Conservation (phyloP, 2,888 invertebrate species). For the Acrobeloides nanus region DNA sequence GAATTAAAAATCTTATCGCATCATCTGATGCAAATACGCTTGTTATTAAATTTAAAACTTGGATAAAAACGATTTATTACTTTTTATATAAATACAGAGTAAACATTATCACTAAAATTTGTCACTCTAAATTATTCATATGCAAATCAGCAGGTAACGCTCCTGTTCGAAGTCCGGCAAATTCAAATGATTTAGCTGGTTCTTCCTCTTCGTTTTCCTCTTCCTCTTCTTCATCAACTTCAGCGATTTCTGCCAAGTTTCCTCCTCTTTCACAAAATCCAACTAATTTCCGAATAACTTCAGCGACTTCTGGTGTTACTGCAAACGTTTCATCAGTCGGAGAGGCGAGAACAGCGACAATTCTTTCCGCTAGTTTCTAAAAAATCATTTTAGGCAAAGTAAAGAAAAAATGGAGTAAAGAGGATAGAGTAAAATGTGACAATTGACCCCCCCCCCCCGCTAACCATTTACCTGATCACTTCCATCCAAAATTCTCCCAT, state of each 20-base stretch:
- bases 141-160: neutral
- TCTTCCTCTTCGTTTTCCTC: conserved; percentile 17
- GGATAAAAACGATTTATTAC: too few relatives aligned
- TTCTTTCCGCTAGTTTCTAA: conserved; percentile 20
- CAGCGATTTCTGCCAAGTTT: conserved; percentile 16
- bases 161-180: conserved; percentile 12
- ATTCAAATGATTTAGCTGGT: conserved; percentile 14
- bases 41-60: too few relatives aligned
- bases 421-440: neutral
- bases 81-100: too few relatives aligned
- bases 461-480: conserved; percentile 18
- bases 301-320: conserved; percentile 12
- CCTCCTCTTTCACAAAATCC: conserved; percentile 27
- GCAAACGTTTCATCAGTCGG: conserved; percentile 5
- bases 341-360: conserved; percentile 13
- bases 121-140: neutral
- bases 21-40: too few relatives aligned
- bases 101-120: too few relatives aligned
- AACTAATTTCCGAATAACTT: conserved; percentile 21
- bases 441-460: too few relatives aligned
- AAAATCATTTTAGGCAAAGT: conserved; percentile 2
- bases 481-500: conserved; percentile 28
- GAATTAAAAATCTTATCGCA: too few relatives aligned
- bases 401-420: conserved; percentile 3
- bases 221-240: conserved; percentile 26